Base-by-base conservation (phyloP, 2,888 invertebrate species). In the Horisme vitalbata region DNA sequence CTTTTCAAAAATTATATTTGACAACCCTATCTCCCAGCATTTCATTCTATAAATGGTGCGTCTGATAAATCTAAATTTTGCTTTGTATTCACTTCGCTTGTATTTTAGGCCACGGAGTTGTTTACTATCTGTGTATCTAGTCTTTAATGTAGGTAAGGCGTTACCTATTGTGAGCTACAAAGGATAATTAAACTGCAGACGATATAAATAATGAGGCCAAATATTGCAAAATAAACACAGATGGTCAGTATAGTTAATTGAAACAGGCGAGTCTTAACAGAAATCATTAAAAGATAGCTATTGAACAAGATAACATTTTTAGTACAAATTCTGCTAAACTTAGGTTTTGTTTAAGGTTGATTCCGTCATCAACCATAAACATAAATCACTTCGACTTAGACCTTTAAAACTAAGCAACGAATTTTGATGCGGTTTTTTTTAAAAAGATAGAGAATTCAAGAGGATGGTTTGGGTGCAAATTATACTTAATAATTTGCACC, bases 1-100 rank as follows among this genome's bases (percentile, higher is more conserved):
- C 18, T 18, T 18, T 18, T 11, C 9, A 11, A 6, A 28, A 14
- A 10, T 8, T 14, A 14, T 14, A 14, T 23, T 11, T 32, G 34
- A 14, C 35, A 49, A 12, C 49, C 49, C 39, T 49, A 39, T 0
- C 20, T 21, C n/a, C 6, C 12, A 11, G 8, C 24, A 30, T 31
- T 43, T 15, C 11, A 38, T 32, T 44, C 55, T 54, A 57, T 55
- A 59, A 61, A 61, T 56, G 55, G 57, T 45, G 43, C 15, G 45
- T 43, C 47, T 39, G 57, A 60, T 62, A 59, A 60, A 62, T 62
- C 55, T 60, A 48, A 53, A 54, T 57, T 57, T 56, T 52, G 58
- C 54, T 59, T 55, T 58, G 59, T 60, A 55, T 62, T 55, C 57
- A 54, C 45, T 46, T 48, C 23, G 32, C 51, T 58, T 38, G 53